A percentile compares a stretch with the other conserved stretches of the same genome.
phyloP scores from a whole-genome alignment of 2,797 vertebrate genomes.

The Salmo trutta region DNA sequence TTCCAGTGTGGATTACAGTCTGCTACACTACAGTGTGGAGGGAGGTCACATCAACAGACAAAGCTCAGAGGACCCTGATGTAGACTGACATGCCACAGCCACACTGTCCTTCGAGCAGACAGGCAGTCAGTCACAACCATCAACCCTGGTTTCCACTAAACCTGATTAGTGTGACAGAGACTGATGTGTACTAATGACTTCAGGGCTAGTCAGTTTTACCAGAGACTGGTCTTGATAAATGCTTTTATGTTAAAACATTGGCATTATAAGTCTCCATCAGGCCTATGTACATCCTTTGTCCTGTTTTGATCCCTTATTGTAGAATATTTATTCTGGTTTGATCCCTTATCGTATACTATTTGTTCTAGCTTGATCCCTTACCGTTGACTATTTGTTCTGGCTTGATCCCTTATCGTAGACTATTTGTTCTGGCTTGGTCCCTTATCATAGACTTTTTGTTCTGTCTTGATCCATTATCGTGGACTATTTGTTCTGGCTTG shows the following conservation, averaged over 20 bases:
- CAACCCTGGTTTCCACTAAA: neutral
- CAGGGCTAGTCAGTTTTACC: neutral
- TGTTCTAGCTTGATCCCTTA: no score
- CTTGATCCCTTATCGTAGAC: no score
- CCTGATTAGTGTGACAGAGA: neutral
- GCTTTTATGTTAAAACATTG: neutral
- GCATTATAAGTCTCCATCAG: neutral
- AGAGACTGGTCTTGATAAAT: neutral
- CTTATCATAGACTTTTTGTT: no score
- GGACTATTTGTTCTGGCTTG: no score
- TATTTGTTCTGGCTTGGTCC: no score
- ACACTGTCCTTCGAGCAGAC: neutral
- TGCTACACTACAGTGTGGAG: neutral
- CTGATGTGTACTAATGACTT: neutral
- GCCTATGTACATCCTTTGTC: neutral
- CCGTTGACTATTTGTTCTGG: no score
- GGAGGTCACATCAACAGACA: neutral
- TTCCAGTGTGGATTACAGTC: neutral
- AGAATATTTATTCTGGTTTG: no score
- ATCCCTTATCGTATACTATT: no score
- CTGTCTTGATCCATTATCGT: no score
- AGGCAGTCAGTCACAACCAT: neutral
- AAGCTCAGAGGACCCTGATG: neutral
- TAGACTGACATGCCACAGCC: neutral
- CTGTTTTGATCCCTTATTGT: neutral